A percentile compares a stretch with the other conserved stretches of the same genome.
Conservation (phyloP, 2,888 invertebrate genomes). For the Volucella zonaria region DNA sequence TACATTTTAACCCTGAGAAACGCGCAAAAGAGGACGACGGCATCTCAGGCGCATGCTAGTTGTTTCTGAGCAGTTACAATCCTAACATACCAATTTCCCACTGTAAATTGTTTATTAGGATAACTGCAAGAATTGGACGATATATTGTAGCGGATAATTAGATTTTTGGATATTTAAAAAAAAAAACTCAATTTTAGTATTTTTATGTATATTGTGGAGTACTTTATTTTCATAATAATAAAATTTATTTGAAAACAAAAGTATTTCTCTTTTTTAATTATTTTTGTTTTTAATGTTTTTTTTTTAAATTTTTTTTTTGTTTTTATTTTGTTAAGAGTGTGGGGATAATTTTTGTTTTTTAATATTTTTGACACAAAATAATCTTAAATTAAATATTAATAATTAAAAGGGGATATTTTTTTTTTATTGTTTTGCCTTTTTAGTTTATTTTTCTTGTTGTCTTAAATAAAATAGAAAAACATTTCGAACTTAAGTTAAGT, state of each 20-base stretch:
- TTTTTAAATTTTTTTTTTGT: conserved; percentile 33
- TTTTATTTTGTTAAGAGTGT: conserved; percentile 57
- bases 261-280: conserved; percentile 57
- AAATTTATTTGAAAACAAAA: conserved; percentile 72
- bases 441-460: not conserved
- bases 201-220: conserved; percentile 65
- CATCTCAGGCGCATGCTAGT: too few relatives aligned
- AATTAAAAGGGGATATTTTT: conserved; percentile 49
- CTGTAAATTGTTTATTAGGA: too few relatives aligned
- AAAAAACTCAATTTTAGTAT: conserved; percentile 35
- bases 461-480: conserved; percentile 50
- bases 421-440: not conserved
- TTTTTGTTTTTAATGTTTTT: conserved; percentile 29
- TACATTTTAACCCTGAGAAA: too few relatives aligned
- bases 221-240: conserved; percentile 73
- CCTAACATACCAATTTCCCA: too few relatives aligned
- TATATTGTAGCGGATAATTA: too few relatives aligned
- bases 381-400: conserved; percentile 77
- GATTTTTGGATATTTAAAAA: not conserved
- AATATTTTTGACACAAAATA: conserved; percentile 78
- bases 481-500: conserved; percentile 37
- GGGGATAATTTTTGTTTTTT: conserved; percentile 52
- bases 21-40: too few relatives aligned
- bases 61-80: too few relatives aligned
- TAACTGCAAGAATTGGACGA: too few relatives aligned